Percentiles rank a stretch among this genome's conserved stretches.
Conservation (phyloP, 2,113 vertebrate genomes). For the Megaptera novaeangliae region DNA sequence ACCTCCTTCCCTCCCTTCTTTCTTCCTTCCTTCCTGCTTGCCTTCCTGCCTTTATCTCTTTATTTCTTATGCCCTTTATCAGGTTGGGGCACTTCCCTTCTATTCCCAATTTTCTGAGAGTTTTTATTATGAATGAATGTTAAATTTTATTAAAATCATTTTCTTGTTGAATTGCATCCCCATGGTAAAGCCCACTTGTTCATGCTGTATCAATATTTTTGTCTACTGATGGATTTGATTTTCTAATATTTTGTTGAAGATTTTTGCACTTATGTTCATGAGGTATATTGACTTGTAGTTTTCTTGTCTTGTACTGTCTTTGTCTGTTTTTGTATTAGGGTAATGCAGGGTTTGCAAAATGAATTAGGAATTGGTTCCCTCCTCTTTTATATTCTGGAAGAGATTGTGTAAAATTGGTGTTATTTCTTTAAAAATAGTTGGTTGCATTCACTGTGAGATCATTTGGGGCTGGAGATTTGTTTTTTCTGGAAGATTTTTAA, state of each 20-base stretch:
- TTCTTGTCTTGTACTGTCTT: not conserved
- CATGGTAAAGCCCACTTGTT: not conserved
- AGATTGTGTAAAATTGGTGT: not conserved
- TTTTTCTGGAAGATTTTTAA: not conserved
- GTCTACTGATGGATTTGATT: not conserved
- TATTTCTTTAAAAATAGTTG: not conserved
- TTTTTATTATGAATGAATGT: not conserved
- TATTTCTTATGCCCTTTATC: not conserved
- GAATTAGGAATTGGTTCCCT: not conserved
- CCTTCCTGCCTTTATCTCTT: too few relatives aligned
- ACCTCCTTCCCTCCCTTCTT: too few relatives aligned
- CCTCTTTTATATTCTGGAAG: not conserved
- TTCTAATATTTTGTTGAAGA: not conserved
- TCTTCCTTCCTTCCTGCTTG: too few relatives aligned
- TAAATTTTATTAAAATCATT: not conserved
- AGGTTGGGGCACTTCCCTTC: not conserved
- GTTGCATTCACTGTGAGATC: not conserved
- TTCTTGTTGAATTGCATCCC: not conserved
- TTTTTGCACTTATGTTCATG: not conserved
- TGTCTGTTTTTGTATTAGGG: not conserved
- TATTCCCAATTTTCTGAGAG: not conserved
- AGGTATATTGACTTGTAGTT: not conserved
- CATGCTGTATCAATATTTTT: not conserved
- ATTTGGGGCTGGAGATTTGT: not conserved
- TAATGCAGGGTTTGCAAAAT: not conserved